Conservation (phyloP, 2,888 invertebrate species). For the Periphyllus acericola region DNA sequence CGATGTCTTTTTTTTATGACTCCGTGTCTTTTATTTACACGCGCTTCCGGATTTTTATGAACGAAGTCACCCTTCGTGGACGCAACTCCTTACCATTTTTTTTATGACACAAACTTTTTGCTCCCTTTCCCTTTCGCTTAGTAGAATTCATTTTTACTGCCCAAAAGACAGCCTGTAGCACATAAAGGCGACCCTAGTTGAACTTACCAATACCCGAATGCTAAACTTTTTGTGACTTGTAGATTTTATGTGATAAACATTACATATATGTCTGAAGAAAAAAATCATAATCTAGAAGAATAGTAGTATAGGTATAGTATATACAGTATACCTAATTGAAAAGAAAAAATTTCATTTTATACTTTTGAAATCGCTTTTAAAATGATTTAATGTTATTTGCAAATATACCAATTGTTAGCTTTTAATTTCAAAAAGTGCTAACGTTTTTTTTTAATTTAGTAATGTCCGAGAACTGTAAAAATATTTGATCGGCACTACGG, state of each 20-base stretch:
- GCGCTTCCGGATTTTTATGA: constrained; percentile 50
- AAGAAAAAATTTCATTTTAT: too few relatives aligned
- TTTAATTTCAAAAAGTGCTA: constrained; percentile 9
- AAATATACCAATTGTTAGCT: background rate
- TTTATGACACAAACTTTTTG: constrained; percentile 49
- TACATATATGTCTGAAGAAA: background rate
- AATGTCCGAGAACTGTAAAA: too few relatives aligned
- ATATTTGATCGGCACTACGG: too few relatives aligned
- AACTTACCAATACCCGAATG: constrained; percentile 18
- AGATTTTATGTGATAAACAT: constrained; percentile 50
- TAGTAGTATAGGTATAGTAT: too few relatives aligned
- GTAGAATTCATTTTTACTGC: constrained; percentile 49
- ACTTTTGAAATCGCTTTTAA: constrained; percentile 2
- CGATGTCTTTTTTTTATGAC: constrained; percentile 53
- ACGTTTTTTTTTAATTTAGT: background rate
- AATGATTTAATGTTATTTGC: background rate
- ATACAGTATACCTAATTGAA: too few relatives aligned
- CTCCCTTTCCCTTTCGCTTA: constrained; percentile 1
- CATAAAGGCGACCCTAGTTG: constrained; percentile 26
- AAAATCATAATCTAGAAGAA: background rate
- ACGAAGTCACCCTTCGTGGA: constrained; percentile 32
- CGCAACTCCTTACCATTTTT: constrained; percentile 11
- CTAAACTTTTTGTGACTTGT: constrained; percentile 46
- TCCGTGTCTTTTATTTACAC: constrained; percentile 47
- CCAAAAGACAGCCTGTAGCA: constrained; percentile 36